phyloP scores from a whole-genome alignment of 2,888 invertebrate genomes.

The Polymixis flavicincta region DNA sequence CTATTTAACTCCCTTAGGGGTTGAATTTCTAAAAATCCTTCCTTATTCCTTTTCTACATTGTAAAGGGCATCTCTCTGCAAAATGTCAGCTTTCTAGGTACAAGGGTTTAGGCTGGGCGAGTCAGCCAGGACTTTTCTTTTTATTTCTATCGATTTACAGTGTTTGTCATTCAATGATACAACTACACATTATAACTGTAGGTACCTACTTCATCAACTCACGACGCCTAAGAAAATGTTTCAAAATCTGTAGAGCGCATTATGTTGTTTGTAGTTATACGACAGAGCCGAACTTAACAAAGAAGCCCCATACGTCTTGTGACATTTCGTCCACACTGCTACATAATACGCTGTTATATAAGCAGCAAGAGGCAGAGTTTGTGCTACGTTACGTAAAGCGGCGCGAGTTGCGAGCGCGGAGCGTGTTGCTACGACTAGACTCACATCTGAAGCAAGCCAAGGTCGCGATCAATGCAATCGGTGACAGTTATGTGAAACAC shows the following conservation, averaged over 20 bases:
- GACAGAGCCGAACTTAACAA: slow-evolving; percentile 64
- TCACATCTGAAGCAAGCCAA: slow-evolving; percentile 66
- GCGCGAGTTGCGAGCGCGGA: slow-evolving; percentile 74
- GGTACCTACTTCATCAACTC: not conserved
- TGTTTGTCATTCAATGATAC: slow-evolving; percentile 4
- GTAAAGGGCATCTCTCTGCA: no score
- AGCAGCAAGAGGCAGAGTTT: slow-evolving; percentile 80
- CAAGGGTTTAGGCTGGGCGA: no score
- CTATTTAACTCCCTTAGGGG: no score
- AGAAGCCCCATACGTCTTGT: slow-evolving; percentile 75
- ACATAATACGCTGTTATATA: slow-evolving; percentile 81
- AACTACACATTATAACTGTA: not conserved
- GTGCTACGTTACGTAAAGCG: slow-evolving; percentile 79
- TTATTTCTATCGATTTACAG: no score
- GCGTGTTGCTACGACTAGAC: slow-evolving; percentile 60
- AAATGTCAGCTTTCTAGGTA: no score
- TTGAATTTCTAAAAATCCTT: no score
- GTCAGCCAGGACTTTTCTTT: no score
- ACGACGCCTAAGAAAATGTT: slow-evolving; percentile 29
- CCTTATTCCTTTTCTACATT: no score
- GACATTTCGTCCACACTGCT: slow-evolving; percentile 79
- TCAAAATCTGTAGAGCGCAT: slow-evolving; percentile 26
- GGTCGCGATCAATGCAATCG: slow-evolving; percentile 66
- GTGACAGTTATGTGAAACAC: slow-evolving; percentile 60
- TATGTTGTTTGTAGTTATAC: slow-evolving; percentile 43